These are phyloP conservation scores for Petrolisthes cinctipes DNA, from an alignment of 2,888 invertebrate species.

Conservation along the genomic window DNA sequence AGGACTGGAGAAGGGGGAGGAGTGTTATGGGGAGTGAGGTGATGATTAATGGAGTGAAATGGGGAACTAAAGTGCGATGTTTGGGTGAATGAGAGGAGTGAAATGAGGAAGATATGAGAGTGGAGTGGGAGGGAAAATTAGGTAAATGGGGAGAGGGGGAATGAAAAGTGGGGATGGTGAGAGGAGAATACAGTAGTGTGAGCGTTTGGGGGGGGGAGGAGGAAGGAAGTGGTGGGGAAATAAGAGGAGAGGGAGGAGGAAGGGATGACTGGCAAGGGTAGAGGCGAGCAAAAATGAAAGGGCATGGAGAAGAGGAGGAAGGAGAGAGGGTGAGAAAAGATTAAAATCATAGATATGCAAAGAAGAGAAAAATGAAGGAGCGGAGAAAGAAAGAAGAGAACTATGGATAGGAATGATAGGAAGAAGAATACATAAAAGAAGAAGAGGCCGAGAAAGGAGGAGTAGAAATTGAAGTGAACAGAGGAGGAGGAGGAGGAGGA, in stretches of 20 bases:
- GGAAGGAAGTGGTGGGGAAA: not conserved
- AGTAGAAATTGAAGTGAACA: too few relatives aligned
- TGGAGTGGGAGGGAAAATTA: not conserved
- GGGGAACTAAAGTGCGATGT: not conserved
- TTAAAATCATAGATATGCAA: too few relatives aligned
- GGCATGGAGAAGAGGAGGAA: not conserved
- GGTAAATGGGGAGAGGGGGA: constrained; percentile 7
- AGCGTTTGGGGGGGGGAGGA: not conserved
- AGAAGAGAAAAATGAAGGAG: not conserved
- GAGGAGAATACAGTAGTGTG: not conserved
- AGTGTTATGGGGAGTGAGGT: not conserved
- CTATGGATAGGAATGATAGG: not conserved
- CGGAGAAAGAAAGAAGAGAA: not conserved
- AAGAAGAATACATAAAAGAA: not conserved
- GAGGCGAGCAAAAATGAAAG: not conserved
- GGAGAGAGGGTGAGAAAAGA: not conserved
- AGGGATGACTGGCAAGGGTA: not conserved
- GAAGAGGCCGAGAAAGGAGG: not conserved
- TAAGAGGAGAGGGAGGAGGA: not conserved
- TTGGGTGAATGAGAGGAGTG: not conserved
- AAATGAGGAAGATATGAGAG: not conserved
- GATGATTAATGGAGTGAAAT: not conserved
- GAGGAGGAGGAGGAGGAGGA: not conserved
- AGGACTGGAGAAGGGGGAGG: too few relatives aligned
- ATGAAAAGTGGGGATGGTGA: not conserved